Evolutionary conservation across 2,888 invertebrate species (phyloP).

Genomic region (Caenorhabditis angaria): DNA sequence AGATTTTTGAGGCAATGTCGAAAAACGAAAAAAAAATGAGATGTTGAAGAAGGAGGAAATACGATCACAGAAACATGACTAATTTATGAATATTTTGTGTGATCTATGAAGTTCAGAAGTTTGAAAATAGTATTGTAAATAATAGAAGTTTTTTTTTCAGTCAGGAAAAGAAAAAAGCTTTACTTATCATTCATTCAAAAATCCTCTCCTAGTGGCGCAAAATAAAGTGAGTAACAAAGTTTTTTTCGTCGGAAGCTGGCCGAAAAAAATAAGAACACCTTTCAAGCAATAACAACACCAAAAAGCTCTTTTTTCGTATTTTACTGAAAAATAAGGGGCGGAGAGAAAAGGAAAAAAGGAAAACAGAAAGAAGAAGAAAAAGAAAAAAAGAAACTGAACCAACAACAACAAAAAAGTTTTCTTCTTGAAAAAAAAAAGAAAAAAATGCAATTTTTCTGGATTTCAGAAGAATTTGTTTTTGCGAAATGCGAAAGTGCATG

Average conservation of each 20-base stretch:
- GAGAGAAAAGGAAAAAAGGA: not conserved
- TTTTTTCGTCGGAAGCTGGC: not conserved
- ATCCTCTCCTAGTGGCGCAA: no score
- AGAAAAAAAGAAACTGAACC: not conserved
- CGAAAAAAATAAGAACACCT: not conserved
- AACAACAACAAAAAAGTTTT: not conserved
- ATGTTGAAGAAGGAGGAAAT: not conserved
- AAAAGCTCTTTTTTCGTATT: not conserved
- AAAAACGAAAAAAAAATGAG: no score
- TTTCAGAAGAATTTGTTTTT: not conserved
- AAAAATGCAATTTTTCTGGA: not conserved
- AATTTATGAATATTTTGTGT: not conserved
- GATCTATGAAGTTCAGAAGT: no score
- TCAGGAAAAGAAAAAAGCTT: no score
- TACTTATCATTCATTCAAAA: not conserved
- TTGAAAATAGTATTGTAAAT: no score
- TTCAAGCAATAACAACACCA: slow-evolving; percentile 4
- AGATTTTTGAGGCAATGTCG: slow-evolving; percentile 2
- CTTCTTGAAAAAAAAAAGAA: not conserved
- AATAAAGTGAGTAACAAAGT: not conserved
- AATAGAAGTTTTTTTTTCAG: no score
- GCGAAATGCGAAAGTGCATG: slow-evolving; percentile 2
- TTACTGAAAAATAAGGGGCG: not conserved
- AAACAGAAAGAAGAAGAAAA: not conserved
- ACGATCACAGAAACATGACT: not conserved